Base-by-base conservation (phyloP, 2,888 invertebrate species). In the Chrysolina oricalcia region DNA sequence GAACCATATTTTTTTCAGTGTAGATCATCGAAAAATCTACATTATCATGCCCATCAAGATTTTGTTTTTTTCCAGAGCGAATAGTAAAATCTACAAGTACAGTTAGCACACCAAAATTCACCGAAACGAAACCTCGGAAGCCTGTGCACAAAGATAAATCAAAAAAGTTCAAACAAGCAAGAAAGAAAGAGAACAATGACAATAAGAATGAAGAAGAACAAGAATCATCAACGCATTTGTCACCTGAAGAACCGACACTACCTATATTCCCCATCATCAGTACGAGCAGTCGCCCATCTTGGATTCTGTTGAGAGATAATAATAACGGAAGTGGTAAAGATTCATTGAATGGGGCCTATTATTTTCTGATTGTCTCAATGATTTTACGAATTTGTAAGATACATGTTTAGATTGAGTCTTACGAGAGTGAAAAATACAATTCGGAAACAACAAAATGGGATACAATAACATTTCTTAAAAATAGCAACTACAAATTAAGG, bases 1-100 rank as follows among this genome's bases (percentile, higher is more conserved):
- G n/a, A n/a, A n/a, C n/a, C n/a, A n/a, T n/a, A n/a, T n/a, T n/a
- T n/a, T n/a, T n/a, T n/a, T n/a, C n/a, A n/a, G n/a, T n/a, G n/a
- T 3, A 35, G 3, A 35, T 35, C 4, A 43, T 43, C 63, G 41
- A 17, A 15, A 27, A 13, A 27, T 27, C 9, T 46, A 15, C 0
- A 15, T 11, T 23, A 27, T 8, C 4, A 23, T 50, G n/a, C n/a
- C n/a, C n/a, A n/a, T n/a, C n/a, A n/a, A n/a, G n/a, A 23, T 68
- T 64, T 69, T 73, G 62, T 66, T 71, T 65, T 50, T 50, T 84
- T 84, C 71, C 82, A 89, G 89, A 89, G 75, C 81, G 88, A 68
- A 82, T 85, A 35, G 84, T 87, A 43, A 89, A 89, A 81, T 86
- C 89, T 8, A 89, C 89, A 40, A 89, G 87, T 73, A 88, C 88